Evolutionary conservation across 2,888 invertebrate genomes (phyloP).

Genomic region (Ormyrus thymus): DNA sequence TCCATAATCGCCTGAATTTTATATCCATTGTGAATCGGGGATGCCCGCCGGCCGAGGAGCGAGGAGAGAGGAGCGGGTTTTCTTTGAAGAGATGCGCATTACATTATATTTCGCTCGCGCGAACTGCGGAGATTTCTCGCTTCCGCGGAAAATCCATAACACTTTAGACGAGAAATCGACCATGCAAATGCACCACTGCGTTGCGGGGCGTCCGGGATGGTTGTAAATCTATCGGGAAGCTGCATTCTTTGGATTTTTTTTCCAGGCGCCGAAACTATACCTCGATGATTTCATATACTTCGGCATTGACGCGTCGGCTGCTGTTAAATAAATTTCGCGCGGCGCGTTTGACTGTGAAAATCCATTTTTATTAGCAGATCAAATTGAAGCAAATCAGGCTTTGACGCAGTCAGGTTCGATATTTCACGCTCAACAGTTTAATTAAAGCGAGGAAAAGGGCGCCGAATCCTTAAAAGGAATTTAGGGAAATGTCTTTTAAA

Average conservation of each 20-base stretch:
- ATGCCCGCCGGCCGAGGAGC: neutral
- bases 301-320: too few species aligned
- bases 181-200: conserved; percentile 10
- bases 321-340: too few species aligned
- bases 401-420: neutral
- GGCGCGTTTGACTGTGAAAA: too few species aligned
- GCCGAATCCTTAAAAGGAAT: conserved; percentile 8
- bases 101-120: neutral
- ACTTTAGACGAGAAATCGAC: conserved; percentile 41
- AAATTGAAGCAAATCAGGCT: neutral
- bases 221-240: conserved; percentile 7
- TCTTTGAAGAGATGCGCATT: conserved; percentile 26
- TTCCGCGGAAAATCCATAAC: conserved; percentile 32
- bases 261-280: too few species aligned
- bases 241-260: conserved; percentile 21
- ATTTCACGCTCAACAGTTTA: conserved; percentile 6
- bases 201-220: neutral
- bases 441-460: conserved; percentile 18
- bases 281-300: too few species aligned
- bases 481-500: conserved; percentile 49
- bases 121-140: conserved; percentile 5
- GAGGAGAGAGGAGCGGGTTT: neutral
- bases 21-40: conserved; percentile 16
- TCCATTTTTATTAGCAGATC: too few species aligned
- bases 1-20: conserved; percentile 49